These are phyloP conservation scores for Lasioglossum villosulum DNA, from an alignment of 2,888 invertebrate genomes.

Conservation along the genomic window DNA sequence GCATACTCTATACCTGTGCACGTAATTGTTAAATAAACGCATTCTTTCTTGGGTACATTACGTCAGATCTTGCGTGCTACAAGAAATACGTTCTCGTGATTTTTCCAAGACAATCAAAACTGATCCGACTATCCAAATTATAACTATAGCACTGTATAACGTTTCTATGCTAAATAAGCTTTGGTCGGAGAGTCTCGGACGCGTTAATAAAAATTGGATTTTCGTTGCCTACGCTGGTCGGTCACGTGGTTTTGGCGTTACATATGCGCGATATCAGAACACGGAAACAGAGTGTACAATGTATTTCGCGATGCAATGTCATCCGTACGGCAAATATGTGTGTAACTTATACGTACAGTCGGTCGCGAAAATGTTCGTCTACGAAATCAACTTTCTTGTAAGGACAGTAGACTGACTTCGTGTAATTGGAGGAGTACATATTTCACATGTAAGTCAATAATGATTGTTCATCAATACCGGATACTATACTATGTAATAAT, in stretches of 20 bases:
- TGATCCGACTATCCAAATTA: background rate
- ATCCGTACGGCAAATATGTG: background rate
- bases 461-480: background rate
- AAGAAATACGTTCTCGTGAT: background rate
- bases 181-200: background rate
- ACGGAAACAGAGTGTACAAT: constrained; percentile 17
- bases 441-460: background rate
- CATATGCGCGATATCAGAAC: background rate
- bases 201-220: background rate
- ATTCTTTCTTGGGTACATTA: background rate
- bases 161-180: background rate
- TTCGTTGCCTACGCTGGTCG: background rate
- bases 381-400: background rate
- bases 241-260: background rate
- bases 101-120: background rate
- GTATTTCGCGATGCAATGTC: background rate
- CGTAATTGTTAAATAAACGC: background rate
- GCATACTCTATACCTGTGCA: background rate
- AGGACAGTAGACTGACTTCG: too few relatives aligned
- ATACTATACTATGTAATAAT: background rate
- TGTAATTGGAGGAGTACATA: background rate
- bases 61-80: background rate
- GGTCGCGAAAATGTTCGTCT: background rate
- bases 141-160: background rate
- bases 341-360: background rate